These are phyloP conservation scores for Astyanax mexicanus DNA, from an alignment of 2,797 vertebrate genomes.

Conservation along the genomic window DNA sequence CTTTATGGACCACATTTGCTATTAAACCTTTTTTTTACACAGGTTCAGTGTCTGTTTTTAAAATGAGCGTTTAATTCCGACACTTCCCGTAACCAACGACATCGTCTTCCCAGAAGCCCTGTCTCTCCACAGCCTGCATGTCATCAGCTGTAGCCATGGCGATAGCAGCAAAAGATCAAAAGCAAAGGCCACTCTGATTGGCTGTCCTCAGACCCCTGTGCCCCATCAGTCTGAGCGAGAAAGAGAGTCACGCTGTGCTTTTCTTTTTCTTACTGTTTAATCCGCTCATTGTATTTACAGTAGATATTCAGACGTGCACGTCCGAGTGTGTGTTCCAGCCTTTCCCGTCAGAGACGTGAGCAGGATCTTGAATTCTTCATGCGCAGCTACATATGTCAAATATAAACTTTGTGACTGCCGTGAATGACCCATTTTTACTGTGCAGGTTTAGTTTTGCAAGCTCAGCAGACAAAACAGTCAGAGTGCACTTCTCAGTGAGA, in stretches of 20 bases:
- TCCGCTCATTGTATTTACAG: not conserved
- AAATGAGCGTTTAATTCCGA: not conserved
- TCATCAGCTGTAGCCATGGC: slow-evolving; percentile 5
- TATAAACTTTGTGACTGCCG: slow-evolving; percentile 11
- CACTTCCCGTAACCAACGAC: not conserved
- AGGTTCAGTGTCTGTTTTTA: not conserved
- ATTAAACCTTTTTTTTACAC: not conserved
- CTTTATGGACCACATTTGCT: not conserved
- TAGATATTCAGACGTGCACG: not conserved
- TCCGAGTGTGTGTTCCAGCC: not conserved
- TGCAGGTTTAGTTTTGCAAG: not conserved
- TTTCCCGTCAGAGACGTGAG: slow-evolving; percentile 7
- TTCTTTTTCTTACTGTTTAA: not conserved
- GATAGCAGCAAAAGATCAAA: not conserved
- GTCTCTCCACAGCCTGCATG: not conserved
- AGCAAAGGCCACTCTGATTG: not conserved
- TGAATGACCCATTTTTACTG: slow-evolving; percentile 8
- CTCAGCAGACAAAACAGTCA: slow-evolving; percentile 27
- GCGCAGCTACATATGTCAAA: slow-evolving; percentile 29
- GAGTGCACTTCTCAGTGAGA: slow-evolving; percentile 1
- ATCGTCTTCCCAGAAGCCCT: slow-evolving; percentile 12
- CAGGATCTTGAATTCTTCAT: slow-evolving; percentile 15
- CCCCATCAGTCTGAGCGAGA: not conserved
- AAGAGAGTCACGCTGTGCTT: not conserved
- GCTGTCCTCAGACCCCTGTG: not conserved